Evolutionary conservation across 2,113 vertebrate species (phyloP), one percentile per base, ranked within the genome.

Genomic region (Caranx melampygus): DNA sequence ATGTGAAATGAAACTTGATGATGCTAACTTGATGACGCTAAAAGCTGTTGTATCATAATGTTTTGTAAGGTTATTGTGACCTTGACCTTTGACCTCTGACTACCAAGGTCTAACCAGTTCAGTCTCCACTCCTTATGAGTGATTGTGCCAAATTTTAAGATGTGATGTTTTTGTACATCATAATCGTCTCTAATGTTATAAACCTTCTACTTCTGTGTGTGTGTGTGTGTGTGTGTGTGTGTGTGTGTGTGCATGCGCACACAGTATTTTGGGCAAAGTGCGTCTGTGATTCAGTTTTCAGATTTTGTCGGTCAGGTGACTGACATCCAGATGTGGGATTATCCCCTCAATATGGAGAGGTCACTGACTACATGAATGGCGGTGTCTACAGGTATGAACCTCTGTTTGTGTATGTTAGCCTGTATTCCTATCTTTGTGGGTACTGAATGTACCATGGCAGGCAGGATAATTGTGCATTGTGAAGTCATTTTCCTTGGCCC

Each of bases 281-380:
- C 86, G 21, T 83, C 87, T 11, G 63, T 81, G 21, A 75, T 93
- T 33, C 40, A 75, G 0, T 34, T 92, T 52, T 3, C 84, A 59
- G 69, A 52, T 6, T 83, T 89, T 58, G 73, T 87, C 6, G 92
- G 89, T 59, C 92, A 92, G 83, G 31, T 92, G 72, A 92, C 89
- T 6, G 92, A 91, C 3, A 2, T 93, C 26, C 89, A 93, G 81
- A n/a, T 93, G 37, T 93, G 92, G 92, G 78, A 92, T 78, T 89
- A 89, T 80, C 79, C 88, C 66, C 76, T 92, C 40, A 0, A 51
- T 75, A 89, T 58, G 58, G 11, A 21, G 81, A 84, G n/a, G 45
- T 92, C 40, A n/a, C 37, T 15, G 58, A 61, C 74, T 92, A 89
- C 84, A 87, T 90, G 91, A 81, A 0, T 57, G 2, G 4, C 1